Evolutionary conservation across 2,797 vertebrate genomes (phyloP).

Genomic region (Sandelia bainsii): DNA sequence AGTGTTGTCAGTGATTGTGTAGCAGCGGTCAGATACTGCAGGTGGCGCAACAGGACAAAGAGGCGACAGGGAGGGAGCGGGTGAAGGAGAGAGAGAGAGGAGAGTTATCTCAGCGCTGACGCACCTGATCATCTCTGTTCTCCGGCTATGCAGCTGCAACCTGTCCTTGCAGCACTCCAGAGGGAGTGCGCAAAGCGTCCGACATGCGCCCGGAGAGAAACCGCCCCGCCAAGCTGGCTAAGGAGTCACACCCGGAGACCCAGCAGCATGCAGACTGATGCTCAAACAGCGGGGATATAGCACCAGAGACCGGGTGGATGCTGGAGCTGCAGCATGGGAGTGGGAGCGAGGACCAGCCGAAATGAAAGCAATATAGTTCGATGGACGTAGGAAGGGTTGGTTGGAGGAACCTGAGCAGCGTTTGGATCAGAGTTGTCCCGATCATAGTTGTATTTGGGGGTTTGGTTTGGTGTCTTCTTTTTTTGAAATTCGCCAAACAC

Average conservation of each 20-base stretch:
- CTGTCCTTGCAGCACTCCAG: slow-evolving; percentile 29
- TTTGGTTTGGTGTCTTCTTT: slow-evolving; percentile 37
- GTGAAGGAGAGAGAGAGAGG: slow-evolving; percentile 2
- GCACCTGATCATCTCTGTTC: slow-evolving; percentile 46
- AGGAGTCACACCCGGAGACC: slow-evolving; percentile 49
- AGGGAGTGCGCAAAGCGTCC: slow-evolving; percentile 33
- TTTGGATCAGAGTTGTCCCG: slow-evolving; percentile 47
- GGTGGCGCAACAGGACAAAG: slow-evolving; percentile 49
- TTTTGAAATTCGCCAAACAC: slow-evolving; percentile 17
- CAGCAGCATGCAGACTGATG: slow-evolving; percentile 45
- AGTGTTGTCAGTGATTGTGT: too few species aligned
- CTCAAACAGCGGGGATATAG: slow-evolving; percentile 19
- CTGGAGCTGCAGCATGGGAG: slow-evolving; percentile 58
- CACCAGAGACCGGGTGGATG: slow-evolving; percentile 15
- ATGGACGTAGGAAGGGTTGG: slow-evolving; percentile 26
- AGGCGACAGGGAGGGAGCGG: slow-evolving; percentile 14
- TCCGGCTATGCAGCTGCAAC: slow-evolving; percentile 58
- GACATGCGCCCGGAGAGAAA: slow-evolving; percentile 71
- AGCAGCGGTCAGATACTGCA: slow-evolving; percentile 30
- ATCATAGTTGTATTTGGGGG: slow-evolving; percentile 41
- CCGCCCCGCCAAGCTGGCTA: slow-evolving; percentile 44
- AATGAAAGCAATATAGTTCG: slow-evolving; percentile 34
- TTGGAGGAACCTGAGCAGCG: slow-evolving; percentile 20
- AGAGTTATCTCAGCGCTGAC: slow-evolving; percentile 29
- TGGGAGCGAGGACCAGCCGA: slow-evolving; percentile 29